These are phyloP conservation scores for Bostrychus sinensis DNA, from an alignment of 2,113 vertebrate species.

Conservation along the genomic window DNA sequence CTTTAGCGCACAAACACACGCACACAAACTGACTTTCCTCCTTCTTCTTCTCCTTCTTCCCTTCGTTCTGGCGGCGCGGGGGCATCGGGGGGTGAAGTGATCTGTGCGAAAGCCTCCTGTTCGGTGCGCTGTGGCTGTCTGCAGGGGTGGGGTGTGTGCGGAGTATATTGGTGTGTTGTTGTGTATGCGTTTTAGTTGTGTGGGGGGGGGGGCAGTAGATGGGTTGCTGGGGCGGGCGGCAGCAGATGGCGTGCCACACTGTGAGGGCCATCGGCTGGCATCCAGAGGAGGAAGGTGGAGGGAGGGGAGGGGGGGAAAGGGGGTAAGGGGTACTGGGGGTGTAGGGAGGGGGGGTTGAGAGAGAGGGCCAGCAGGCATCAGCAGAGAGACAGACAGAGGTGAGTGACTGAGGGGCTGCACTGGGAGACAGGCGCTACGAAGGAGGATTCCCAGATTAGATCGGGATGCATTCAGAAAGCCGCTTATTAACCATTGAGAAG, in stretches of 20 bases:
- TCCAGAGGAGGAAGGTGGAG: constrained; percentile 76
- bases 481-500: too few relatives aligned
- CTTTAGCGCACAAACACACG: constrained; percentile 23
- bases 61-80: constrained; percentile 64
- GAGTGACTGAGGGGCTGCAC: constrained; percentile 72
- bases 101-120: constrained; percentile 81
- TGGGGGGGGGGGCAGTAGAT: constrained; percentile 38
- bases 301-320: too few relatives aligned
- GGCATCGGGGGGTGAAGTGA: constrained; percentile 79
- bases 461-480: too few relatives aligned
- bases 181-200: constrained; percentile 25
- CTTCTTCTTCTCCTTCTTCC: constrained; percentile 47
- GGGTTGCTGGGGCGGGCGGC: constrained; percentile 69
- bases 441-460: background rate
- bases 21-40: constrained; percentile 18
- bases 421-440: constrained; percentile 10
- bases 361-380: constrained; percentile 83
- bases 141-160: constrained; percentile 56
- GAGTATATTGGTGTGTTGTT: background rate
- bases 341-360: constrained; percentile 53
- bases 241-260: constrained; percentile 81
- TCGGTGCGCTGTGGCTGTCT: constrained; percentile 78
- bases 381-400: constrained; percentile 73
- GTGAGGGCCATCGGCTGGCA: constrained; percentile 82
- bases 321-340: constrained; percentile 5